Conservation (phyloP, 2,888 invertebrate genomes). For the Caenorhabditis panamensis region DNA sequence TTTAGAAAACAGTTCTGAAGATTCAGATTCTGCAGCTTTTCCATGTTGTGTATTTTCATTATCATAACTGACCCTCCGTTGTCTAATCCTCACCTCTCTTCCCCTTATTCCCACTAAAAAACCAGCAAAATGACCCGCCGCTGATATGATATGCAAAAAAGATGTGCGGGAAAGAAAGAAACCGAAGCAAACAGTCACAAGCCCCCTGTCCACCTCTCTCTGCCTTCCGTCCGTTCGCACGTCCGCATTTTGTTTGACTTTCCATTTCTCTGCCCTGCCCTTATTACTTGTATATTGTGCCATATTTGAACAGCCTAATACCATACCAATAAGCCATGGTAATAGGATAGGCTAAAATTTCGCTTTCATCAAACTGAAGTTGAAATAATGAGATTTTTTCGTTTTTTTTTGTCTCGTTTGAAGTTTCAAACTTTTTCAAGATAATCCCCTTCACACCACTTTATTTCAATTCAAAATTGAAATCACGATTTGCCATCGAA, state of each 20-base stretch:
- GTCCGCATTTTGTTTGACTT: conserved; percentile 1
- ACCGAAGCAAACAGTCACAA: background rate
- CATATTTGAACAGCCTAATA: conserved; percentile 16
- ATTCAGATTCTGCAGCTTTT: too few species aligned
- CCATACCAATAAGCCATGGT: background rate
- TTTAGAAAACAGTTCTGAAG: too few species aligned
- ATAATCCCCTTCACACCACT: too few species aligned
- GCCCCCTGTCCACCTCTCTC: background rate
- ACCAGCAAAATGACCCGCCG: background rate
- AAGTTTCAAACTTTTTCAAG: too few species aligned
- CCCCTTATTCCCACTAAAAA: too few species aligned
- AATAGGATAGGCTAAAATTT: background rate
- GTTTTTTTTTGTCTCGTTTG: too few species aligned
- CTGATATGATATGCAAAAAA: background rate
- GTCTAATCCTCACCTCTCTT: too few species aligned
- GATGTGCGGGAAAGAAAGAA: background rate
- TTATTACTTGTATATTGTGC: background rate
- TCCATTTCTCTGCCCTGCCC: background rate
- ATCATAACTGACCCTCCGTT: too few species aligned
- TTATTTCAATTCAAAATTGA: too few species aligned
- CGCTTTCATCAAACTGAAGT: background rate
- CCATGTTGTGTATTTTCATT: too few species aligned
- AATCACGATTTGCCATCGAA: too few species aligned
- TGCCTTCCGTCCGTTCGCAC: background rate
- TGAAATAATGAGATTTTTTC: background rate